phyloP scores from a whole-genome alignment of 2,797 vertebrate species.

The Microctenopoma stevenorrisi region DNA sequence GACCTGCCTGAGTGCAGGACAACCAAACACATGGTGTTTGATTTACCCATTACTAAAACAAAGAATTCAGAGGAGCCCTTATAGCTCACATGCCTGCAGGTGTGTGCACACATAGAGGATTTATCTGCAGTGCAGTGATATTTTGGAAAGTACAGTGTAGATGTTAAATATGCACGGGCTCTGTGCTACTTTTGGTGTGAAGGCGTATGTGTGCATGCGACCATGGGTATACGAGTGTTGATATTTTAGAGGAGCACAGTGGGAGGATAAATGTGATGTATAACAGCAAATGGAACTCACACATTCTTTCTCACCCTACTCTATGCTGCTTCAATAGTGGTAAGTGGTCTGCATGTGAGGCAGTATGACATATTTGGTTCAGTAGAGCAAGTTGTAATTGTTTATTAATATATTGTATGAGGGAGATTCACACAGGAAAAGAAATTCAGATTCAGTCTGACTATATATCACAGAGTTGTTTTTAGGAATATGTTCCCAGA shows the following conservation, averaged over 20 bases:
- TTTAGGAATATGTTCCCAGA: constrained; percentile 44
- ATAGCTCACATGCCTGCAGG: too few relatives aligned
- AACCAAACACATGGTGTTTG: background rate
- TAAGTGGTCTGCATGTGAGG: background rate
- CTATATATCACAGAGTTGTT: constrained; percentile 11
- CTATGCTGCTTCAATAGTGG: background rate
- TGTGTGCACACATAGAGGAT: background rate
- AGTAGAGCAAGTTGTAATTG: background rate
- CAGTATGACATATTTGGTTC: background rate
- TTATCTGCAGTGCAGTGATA: background rate
- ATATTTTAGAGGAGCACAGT: background rate
- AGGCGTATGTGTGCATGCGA: background rate
- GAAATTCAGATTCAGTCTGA: constrained; percentile 14
- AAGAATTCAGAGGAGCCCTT: too few relatives aligned
- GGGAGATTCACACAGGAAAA: background rate
- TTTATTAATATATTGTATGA: background rate
- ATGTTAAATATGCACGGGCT: constrained; percentile 2
- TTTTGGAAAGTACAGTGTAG: constrained; percentile 1
- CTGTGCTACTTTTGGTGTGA: background rate
- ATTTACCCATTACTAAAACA: background rate
- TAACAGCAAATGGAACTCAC: background rate
- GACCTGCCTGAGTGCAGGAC: background rate
- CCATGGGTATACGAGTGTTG: background rate
- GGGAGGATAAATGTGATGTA: background rate
- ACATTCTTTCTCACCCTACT: constrained; percentile 5